These are phyloP conservation scores for Hippotragus niger DNA, from an alignment of 2,113 vertebrate species.

Conservation along the genomic window DNA sequence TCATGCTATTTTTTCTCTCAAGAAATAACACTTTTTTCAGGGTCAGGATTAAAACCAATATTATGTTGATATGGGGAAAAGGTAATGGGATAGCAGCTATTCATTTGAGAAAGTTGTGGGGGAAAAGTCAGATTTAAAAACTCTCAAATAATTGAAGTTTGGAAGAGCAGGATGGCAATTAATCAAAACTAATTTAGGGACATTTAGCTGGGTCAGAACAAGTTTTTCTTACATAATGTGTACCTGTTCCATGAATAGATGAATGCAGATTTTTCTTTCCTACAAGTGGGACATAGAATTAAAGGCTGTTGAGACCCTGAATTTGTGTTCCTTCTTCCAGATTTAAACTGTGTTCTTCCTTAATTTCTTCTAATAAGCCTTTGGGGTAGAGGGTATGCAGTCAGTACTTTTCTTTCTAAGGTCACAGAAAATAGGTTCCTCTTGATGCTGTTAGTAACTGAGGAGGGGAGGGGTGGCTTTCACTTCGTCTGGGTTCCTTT, in stretches of 20 bases:
- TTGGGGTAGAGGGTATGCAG: neutral
- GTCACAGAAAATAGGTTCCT: neutral
- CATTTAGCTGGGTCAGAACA: neutral
- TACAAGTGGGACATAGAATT: neutral
- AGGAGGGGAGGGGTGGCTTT: neutral
- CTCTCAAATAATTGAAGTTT: neutral
- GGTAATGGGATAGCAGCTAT: neutral
- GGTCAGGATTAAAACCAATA: neutral
- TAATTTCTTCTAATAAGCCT: neutral
- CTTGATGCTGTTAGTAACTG: neutral
- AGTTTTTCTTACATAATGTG: neutral
- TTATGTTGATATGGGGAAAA: neutral
- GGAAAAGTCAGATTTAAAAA: slow-evolving; percentile 22
- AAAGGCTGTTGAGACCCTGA: neutral
- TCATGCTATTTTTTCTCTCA: neutral
- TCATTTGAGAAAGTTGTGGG: slow-evolving; percentile 20
- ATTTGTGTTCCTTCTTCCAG: neutral
- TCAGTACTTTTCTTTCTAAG: neutral
- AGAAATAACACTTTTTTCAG: neutral
- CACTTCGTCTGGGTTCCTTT: neutral
- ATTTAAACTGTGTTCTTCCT: neutral
- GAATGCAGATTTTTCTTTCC: neutral
- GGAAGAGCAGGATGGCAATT: neutral
- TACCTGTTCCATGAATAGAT: neutral
- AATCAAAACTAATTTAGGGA: neutral